These are phyloP conservation scores for Azorinus chamasolen DNA, from an alignment of 2,888 invertebrate genomes.

Conservation along the genomic window DNA sequence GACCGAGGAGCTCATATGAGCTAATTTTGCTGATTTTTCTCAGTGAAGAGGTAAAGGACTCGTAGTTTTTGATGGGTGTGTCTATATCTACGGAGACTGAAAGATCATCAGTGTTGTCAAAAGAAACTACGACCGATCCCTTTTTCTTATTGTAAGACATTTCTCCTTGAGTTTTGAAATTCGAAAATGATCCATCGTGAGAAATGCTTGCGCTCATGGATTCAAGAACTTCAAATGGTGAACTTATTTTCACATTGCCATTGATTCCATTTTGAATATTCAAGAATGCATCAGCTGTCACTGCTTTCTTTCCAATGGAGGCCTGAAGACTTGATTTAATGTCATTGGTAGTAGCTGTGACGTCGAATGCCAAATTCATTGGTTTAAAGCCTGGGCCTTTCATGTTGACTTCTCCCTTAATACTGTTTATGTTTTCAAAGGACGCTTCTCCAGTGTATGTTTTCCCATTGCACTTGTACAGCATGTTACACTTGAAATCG, in stretches of 20 bases:
- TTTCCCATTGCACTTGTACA: conserved; percentile 45
- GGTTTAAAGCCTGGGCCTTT: conserved; percentile 48
- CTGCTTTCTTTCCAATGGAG: too few species aligned
- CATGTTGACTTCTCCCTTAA: conserved; percentile 42
- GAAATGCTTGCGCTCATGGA: conserved; percentile 9
- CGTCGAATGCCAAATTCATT: not conserved
- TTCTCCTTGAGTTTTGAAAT: conserved; percentile 39
- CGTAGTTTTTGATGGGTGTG: conserved; percentile 35
- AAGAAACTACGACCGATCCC: conserved; percentile 16
- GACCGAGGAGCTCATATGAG: too few species aligned
- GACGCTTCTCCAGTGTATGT: conserved; percentile 46
- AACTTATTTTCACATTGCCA: too few species aligned
- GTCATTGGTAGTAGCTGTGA: too few species aligned
- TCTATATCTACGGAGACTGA: conserved; percentile 16
- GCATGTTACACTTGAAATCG: conserved; percentile 53
- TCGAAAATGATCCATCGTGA: conserved; percentile 26
- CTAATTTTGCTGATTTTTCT: too few species aligned
- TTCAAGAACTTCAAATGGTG: too few species aligned
- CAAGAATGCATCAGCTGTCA: too few species aligned
- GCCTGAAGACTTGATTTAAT: too few species aligned
- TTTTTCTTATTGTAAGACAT: conserved; percentile 34
- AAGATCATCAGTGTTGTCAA: conserved; percentile 34
- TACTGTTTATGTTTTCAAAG: conserved; percentile 31
- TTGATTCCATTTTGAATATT: too few species aligned
- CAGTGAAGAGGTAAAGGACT: conserved; percentile 8